A percentile compares a stretch with the other conserved stretches of the same genome.
Conservation (phyloP, 2,888 invertebrate species). For the Drosophila anomelani region DNA sequence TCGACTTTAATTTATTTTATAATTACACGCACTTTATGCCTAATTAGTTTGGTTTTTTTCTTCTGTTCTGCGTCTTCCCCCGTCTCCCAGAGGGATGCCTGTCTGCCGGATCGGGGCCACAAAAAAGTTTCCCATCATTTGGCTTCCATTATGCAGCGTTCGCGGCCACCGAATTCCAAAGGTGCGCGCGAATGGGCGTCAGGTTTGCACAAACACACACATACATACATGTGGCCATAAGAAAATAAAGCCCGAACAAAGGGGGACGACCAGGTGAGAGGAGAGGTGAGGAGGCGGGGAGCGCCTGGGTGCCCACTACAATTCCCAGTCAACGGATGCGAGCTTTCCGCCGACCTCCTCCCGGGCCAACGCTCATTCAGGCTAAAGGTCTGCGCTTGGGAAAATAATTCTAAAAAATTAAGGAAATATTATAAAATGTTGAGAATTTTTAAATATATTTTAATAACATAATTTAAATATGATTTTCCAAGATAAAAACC, state of each 20-base stretch:
- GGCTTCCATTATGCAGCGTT: conserved; percentile 77
- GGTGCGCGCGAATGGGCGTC: conserved; percentile 64
- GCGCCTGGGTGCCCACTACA: conserved; percentile 75
- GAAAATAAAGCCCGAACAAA: conserved; percentile 32
- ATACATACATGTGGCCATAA: conserved; percentile 4
- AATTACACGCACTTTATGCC: conserved; percentile 65
- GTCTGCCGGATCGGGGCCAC: conserved; percentile 45
- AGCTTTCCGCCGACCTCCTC: conserved; percentile 39
- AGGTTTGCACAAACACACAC: conserved; percentile 41
- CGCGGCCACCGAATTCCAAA: conserved; percentile 80
- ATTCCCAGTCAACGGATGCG: conserved; percentile 67
- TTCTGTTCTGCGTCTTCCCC: conserved; percentile 29
- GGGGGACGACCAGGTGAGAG: conserved; percentile 14
- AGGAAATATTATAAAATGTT: background rate
- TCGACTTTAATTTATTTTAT: conserved; percentile 70
- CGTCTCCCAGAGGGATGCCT: conserved; percentile 36
- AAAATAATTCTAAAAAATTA: background rate
- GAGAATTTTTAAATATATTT: background rate
- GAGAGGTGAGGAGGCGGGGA: conserved; percentile 10
- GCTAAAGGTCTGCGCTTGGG: conserved; percentile 15
- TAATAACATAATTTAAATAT: background rate
- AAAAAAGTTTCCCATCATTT: conserved; percentile 82
- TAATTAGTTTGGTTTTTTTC: conserved; percentile 71
- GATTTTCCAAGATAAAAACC: background rate
- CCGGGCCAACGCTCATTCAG: conserved; percentile 50